A percentile compares a stretch with the other conserved stretches of the same genome.
These are phyloP conservation scores for Drosophila mojavensis DNA, from an alignment of 1,140 invertebrate genomes.

Conservation along the genomic window DNA sequence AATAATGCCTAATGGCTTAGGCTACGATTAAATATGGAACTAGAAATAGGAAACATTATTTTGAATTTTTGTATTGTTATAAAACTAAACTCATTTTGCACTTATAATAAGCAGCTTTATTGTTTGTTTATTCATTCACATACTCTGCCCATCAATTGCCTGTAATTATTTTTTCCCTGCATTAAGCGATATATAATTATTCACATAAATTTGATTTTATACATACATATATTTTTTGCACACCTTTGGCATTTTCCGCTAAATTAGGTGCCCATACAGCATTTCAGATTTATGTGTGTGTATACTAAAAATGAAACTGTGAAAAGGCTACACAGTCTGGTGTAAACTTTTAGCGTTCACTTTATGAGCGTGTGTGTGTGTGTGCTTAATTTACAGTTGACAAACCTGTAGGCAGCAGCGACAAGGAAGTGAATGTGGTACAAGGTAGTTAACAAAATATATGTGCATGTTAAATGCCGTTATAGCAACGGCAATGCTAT, in stretches of 20 bases:
- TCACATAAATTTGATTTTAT: neutral
- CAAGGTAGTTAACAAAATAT: conserved; percentile 30
- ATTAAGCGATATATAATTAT: conserved; percentile 5
- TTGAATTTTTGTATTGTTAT: too few relatives aligned
- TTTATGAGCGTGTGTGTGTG: conserved; percentile 4
- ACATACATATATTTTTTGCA: neutral
- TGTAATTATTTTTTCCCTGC: neutral
- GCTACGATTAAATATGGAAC: too few relatives aligned
- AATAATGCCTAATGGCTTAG: too few relatives aligned
- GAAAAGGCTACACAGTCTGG: conserved; percentile 1
- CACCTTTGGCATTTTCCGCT: conserved; percentile 32
- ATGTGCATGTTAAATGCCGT: conserved; percentile 19
- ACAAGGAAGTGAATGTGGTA: conserved; percentile 55
- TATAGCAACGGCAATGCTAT: conserved; percentile 25
- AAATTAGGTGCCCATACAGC: conserved; percentile 36
- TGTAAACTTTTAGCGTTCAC: conserved; percentile 17
- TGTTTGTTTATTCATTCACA: neutral
- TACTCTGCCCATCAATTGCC: neutral
- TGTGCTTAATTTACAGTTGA: neutral
- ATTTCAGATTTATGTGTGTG: conserved; percentile 17
- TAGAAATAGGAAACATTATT: too few relatives aligned
- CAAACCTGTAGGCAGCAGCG: conserved; percentile 35
- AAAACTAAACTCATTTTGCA: too few relatives aligned
- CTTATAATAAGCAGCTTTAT: too few relatives aligned
- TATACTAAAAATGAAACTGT: conserved; percentile 3